Base-by-base conservation (phyloP, 2,888 invertebrate genomes). In the Coenonympha glycerion region DNA sequence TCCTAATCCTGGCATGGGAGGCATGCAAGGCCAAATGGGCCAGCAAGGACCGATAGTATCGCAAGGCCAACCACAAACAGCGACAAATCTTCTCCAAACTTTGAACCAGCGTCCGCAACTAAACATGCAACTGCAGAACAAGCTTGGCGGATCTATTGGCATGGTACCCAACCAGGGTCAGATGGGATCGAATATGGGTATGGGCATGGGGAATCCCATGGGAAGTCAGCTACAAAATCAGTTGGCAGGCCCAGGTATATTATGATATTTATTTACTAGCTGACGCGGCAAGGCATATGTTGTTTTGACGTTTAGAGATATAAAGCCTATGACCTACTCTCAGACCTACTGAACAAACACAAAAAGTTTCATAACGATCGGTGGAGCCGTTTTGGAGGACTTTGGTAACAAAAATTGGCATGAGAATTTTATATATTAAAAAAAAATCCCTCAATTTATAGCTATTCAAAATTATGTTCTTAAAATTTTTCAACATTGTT, bases 31-130 rank as follows among this genome's bases (percentile, higher is more conserved):
- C 0, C 85, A 85, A 57, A 83, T 87, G 81, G 79, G 79, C 0
- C 85, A 84, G 18, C 80, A 81, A 60, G 85, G 84, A 1, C 76
- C 79, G 0, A 83, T 84, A 11, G 86, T 78, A 0, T 88, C 87
- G 1, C 89, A 89, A 73, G 79, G 86, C 0, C 89, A 89, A 64
- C 76, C 81, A 0, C 88, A 88, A 56, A 83, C 91, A 0, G 91
- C 92, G 0, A 89, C 91, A 0, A 92, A 92, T 71, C 73, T 95
- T 19, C 81, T 95, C 2, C 95, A 95, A 76, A 92, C 92, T 0
- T 76, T 95, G 28, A 94, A 93, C 64, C 92, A 92, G 58, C 85
- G 92, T 15, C 91, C 72, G 24, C 87, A 88, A 44, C 85, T 91
- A 60, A 88, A 87, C 56, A 89, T 90, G 87, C 89, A 88, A 59